These are phyloP conservation scores for Conops quadrifasciatus DNA, from an alignment of 2,888 invertebrate species.

Conservation along the genomic window DNA sequence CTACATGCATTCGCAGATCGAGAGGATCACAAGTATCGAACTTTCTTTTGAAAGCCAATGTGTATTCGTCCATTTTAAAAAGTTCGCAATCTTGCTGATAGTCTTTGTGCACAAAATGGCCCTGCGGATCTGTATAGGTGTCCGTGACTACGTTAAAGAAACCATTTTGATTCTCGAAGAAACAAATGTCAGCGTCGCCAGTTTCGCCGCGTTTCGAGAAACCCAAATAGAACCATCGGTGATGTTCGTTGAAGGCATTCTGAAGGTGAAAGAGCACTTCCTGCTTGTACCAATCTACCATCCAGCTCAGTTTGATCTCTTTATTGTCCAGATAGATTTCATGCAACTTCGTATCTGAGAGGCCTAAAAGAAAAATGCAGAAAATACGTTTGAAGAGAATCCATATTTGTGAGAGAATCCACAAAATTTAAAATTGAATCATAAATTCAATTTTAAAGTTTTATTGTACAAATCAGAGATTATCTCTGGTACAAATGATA, in stretches of 20 bases:
- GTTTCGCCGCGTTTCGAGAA: slow-evolving; percentile 83
- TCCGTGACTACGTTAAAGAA: slow-evolving; percentile 71
- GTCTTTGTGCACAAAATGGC: slow-evolving; percentile 73
- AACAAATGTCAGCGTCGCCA: slow-evolving; percentile 81
- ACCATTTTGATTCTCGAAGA: slow-evolving; percentile 73
- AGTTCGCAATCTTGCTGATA: slow-evolving; percentile 77
- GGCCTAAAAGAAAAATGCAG: slow-evolving; percentile 48
- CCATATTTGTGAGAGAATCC: background rate
- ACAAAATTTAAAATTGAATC: too few relatives aligned
- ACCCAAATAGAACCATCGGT: slow-evolving; percentile 83
- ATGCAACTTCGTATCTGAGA: slow-evolving; percentile 64
- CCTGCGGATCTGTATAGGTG: slow-evolving; percentile 74
- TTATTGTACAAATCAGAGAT: too few relatives aligned
- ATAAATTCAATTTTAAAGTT: too few relatives aligned
- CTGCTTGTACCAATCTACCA: slow-evolving; percentile 65
- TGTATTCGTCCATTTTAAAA: slow-evolving; percentile 69
- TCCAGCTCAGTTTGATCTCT: slow-evolving; percentile 65
- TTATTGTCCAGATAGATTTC: slow-evolving; percentile 62
- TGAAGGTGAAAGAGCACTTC: slow-evolving; percentile 65
- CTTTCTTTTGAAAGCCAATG: slow-evolving; percentile 78
- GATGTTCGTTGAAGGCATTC: slow-evolving; percentile 63
- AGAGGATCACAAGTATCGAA: slow-evolving; percentile 86
- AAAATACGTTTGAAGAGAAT: too few relatives aligned
- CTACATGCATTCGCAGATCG: slow-evolving; percentile 67
- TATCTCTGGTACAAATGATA: too few relatives aligned